Percentiles rank a stretch among this genome's conserved stretches.
Evolutionary conservation across 2,888 invertebrate genomes (phyloP).

Genomic region (Iphiclides podalirius): DNA sequence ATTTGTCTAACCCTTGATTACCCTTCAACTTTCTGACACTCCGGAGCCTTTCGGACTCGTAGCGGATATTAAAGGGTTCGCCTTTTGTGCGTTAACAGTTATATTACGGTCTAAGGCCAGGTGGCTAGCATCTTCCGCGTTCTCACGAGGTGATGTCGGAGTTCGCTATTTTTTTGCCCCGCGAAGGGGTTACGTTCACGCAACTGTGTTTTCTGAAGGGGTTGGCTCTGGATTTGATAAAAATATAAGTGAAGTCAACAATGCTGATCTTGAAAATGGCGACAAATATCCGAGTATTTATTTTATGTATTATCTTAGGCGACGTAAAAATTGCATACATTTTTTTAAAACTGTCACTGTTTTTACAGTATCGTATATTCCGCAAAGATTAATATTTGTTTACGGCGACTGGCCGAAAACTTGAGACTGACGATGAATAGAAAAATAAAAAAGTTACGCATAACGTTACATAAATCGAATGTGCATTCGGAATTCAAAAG

Average conservation of each 20-base stretch:
- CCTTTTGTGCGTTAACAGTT: conserved; percentile 60
- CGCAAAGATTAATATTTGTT: too few species aligned
- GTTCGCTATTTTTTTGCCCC: conserved; percentile 41
- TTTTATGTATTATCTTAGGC: too few species aligned
- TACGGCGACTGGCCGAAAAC: background rate
- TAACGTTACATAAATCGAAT: conserved; percentile 29
- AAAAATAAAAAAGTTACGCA: conserved; percentile 6
- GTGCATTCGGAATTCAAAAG: conserved; percentile 40
- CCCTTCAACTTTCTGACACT: conserved; percentile 46
- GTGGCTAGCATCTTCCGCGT: conserved; percentile 59
- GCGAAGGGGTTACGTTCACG: conserved; percentile 44
- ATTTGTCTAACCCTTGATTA: conserved; percentile 60
- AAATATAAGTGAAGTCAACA: background rate
- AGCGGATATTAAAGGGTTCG: conserved; percentile 65
- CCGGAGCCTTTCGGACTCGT: conserved; percentile 49
- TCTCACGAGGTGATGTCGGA: conserved; percentile 65
- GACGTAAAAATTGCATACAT: too few species aligned
- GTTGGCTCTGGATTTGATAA: background rate
- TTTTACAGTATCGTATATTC: too few species aligned
- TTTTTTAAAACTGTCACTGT: too few species aligned
- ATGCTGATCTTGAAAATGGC: too few species aligned
- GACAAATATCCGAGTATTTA: too few species aligned
- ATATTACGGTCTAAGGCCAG: conserved; percentile 64
- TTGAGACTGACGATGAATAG: background rate
- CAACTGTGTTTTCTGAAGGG: conserved; percentile 47